Evolutionary conservation across 2,888 invertebrate species (phyloP), one percentile per base, ranked within the genome.

Genomic region (Eudemis profundana): DNA sequence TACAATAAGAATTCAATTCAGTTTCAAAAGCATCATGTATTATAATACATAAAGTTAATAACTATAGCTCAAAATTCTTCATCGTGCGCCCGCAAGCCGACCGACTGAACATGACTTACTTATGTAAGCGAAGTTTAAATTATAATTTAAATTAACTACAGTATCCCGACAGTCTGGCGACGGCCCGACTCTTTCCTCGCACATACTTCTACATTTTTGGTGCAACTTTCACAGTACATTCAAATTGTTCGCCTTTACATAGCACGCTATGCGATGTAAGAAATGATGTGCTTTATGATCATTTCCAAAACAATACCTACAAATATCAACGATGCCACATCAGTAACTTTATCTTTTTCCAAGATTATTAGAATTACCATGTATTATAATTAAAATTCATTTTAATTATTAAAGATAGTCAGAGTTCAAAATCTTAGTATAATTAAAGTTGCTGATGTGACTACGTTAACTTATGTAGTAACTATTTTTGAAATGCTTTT

Each of bases 1-100:
- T 91, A 92, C 85, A 86, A 89, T 90, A 90, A 91, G 88, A 89
- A 85, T 89, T 89, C 87, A 89, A 89, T 89, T 90, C 87, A 87
- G 87, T 88, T 89, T 89, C 82, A 85, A 90, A 90, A 91, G 91
- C 91, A 87, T 87, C 83, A 82, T 88, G 89, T 90, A 89, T 87
- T 87, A 89, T 88, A 88, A 88, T 90, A 90, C 87, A 86, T 82
- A 90, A 86, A 86, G 86, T 89, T 90, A 87, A 83, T 85, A 87
- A 84, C 87, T 89, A 89, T 83, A 89, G 84, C 86, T 88, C 84
- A 85, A 84, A 81, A 82, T 80, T 76, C 79, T 81, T 77, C 80
- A 78, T 79, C 87, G 83, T 82, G 87, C 84, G 79, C 86, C 82
- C 85, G 75, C 81, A 87, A 88, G 88, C 89, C 85, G 79, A 77